phyloP scores from a whole-genome alignment of 2,113 vertebrate genomes.

The Odontophorus gujanensis region DNA sequence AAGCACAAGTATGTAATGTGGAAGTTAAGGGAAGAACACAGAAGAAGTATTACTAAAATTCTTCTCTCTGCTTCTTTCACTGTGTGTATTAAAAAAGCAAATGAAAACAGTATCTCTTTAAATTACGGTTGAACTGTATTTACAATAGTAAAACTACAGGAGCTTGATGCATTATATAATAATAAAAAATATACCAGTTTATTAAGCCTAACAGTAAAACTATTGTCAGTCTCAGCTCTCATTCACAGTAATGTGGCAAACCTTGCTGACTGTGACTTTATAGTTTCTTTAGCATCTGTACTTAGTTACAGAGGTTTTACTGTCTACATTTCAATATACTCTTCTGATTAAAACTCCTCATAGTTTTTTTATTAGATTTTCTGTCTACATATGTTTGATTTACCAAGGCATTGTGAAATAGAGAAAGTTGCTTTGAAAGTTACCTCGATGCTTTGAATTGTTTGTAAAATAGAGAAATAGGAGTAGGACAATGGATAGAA shows the following conservation, averaged over 20 bases:
- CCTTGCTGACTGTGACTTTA: slow-evolving; percentile 54
- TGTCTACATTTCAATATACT: slow-evolving; percentile 79
- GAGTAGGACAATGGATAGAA: slow-evolving; percentile 2
- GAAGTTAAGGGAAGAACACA: background rate
- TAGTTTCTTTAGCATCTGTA: slow-evolving; percentile 76
- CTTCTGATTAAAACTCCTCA: slow-evolving; percentile 77
- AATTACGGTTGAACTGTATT: slow-evolving; percentile 43
- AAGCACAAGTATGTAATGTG: background rate
- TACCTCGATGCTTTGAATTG: slow-evolving; percentile 19
- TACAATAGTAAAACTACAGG: slow-evolving; percentile 65
- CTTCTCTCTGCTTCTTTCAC: slow-evolving; percentile 4
- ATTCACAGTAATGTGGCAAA: slow-evolving; percentile 18
- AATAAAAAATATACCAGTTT: slow-evolving; percentile 74
- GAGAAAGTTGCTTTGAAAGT: slow-evolving; percentile 67
- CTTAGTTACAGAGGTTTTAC: slow-evolving; percentile 78
- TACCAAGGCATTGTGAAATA: slow-evolving; percentile 59
- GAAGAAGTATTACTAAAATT: background rate
- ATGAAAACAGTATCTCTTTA: slow-evolving; percentile 17
- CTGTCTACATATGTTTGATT: slow-evolving; percentile 61
- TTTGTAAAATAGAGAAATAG: slow-evolving; percentile 11
- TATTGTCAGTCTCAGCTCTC: slow-evolving; percentile 36
- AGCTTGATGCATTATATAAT: slow-evolving; percentile 66
- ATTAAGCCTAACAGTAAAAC: slow-evolving; percentile 77
- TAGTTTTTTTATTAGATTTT: slow-evolving; percentile 76
- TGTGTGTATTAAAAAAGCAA: background rate